Conservation (phyloP, 2,113 vertebrate genomes). For the Odobenus rosmarus region DNA sequence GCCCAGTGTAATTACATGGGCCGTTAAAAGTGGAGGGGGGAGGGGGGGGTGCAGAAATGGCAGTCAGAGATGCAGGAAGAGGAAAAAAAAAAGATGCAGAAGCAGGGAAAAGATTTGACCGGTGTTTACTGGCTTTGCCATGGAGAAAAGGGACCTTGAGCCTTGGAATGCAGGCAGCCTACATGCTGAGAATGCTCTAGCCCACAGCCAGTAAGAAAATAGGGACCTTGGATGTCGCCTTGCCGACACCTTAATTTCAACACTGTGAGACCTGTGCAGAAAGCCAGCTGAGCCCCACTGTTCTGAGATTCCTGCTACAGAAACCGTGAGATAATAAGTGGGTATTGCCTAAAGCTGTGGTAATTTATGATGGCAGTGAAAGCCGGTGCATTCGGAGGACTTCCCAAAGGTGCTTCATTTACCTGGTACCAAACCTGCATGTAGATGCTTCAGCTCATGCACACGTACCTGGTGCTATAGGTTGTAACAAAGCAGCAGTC, state of each 20-base stretch:
- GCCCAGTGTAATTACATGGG: background rate
- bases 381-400: background rate
- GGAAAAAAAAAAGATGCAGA: background rate
- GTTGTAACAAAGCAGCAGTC: background rate
- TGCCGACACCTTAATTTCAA: background rate
- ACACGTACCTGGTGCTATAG: background rate
- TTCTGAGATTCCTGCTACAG: background rate
- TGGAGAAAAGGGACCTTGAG: background rate
- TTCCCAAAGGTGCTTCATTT: no score
- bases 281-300: background rate
- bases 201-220: no score
- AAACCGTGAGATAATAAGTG: background rate
- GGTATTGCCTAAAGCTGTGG: background rate
- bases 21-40: background rate
- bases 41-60: no score
- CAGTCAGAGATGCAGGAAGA: background rate
- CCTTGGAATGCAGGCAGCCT: background rate
- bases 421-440: background rate
- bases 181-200: rapidly evolving
- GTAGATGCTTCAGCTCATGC: background rate
- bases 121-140: background rate
- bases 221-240: rapidly evolving
- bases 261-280: background rate
- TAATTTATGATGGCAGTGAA: background rate
- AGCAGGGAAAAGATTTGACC: background rate